Base-by-base conservation (phyloP, 1,140 invertebrate genomes). In the Apis florea region DNA sequence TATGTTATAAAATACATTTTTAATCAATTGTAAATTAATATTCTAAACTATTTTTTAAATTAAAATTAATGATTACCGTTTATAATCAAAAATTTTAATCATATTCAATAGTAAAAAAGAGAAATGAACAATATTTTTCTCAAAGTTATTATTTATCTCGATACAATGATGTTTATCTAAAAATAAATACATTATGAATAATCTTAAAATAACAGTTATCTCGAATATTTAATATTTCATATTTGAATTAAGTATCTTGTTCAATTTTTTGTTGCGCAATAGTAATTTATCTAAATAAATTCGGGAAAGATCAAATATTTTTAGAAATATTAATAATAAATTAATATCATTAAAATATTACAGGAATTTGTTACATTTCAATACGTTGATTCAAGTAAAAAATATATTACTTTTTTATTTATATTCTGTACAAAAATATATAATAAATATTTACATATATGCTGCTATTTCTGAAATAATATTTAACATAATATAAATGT, bases 381-480 rank as follows among this genome's bases (percentile, higher is more conserved):
- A 67, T 40, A 12, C 3, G 1, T 11, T 40, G 1, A 10, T 66
- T 26, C 4, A 31, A 21, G 4, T 24, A 75, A 63, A 79, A 66
- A 47, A 26, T 58, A 66, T 67, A 56, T 73, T 31, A n/a, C n/a
- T 47, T 26, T 61, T 51, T 79, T 64, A 70, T 77, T 53, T 54
- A 69, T 68, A 53, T 31, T 71, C 17, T 24, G 2, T 78, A 64
- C 26, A 77, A 82, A 76, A 51, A 21, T 31, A 40, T 12, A 5
- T 26, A 49, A 64, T 40, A 21, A 19, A 54, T 76, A 81, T 81
- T 26, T 75, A 68, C 64, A 82, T 0, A 31, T 31, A 58, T 74
- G 4, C 51, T 56, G 21, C 8, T 73, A 24, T 64, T 56, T 21
- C n/a, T 26, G 9, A 68, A 64, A 56, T 53, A 49, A 19, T 24